These are phyloP conservation scores for Toxotes jaculatrix DNA, from an alignment of 2,113 vertebrate species.

Conservation along the genomic window DNA sequence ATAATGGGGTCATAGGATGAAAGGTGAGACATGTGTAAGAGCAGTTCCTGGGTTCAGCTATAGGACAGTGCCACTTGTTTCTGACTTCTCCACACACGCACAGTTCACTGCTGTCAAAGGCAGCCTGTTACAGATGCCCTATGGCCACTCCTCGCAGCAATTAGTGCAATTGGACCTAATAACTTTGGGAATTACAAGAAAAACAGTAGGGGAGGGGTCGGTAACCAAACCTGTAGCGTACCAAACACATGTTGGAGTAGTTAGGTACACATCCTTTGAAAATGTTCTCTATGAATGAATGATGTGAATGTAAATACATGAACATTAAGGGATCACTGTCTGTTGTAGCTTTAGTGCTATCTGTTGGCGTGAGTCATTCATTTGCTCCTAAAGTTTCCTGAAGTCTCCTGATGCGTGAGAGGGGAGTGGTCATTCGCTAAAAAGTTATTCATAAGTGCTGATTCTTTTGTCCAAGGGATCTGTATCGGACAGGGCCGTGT, in stretches of 20 bases:
- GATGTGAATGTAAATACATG: conserved; percentile 43
- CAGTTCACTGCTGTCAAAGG: conserved; percentile 72
- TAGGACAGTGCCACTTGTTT: conserved; percentile 79
- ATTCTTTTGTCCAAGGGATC: conserved; percentile 60
- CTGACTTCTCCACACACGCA: conserved; percentile 67
- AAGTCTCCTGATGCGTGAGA: conserved; percentile 42
- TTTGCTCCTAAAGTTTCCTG: background rate
- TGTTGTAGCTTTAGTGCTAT: conserved; percentile 23
- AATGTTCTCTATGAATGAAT: conserved; percentile 32
- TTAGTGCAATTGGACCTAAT: conserved; percentile 79
- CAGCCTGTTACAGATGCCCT: conserved; percentile 63
- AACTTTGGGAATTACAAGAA: conserved; percentile 75
- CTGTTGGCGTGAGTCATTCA: conserved; percentile 3
- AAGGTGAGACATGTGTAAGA: conserved; percentile 80
- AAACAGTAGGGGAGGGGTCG: conserved; percentile 57
- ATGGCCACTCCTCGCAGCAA: conserved; percentile 72
- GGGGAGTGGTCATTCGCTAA: conserved; percentile 40
- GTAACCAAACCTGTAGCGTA: conserved; percentile 41
- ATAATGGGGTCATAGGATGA: conserved; percentile 83
- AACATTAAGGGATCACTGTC: conserved; percentile 37
- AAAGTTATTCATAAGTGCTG: conserved; percentile 68
- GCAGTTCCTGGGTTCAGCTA: conserved; percentile 70
- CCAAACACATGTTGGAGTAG: conserved; percentile 68
- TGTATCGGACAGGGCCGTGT: conserved; percentile 41
- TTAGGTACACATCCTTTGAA: conserved; percentile 56